A percentile compares a stretch with the other conserved stretches of the same genome.
Conservation (phyloP, 2,888 invertebrate species). For the Mythimna ferrago region DNA sequence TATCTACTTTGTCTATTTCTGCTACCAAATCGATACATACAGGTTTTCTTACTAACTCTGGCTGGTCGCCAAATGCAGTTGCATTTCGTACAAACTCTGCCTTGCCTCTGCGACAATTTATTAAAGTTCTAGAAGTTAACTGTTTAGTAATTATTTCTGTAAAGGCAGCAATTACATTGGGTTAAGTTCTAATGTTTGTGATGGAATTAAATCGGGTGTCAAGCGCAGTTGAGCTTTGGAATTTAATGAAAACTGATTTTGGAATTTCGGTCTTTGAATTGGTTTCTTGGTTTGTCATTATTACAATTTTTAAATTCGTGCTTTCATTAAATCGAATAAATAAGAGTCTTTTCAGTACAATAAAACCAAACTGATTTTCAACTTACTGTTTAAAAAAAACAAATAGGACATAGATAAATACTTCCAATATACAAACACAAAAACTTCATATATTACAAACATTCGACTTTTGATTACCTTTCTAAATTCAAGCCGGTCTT, state of each 20-base stretch:
- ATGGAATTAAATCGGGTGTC: conserved; percentile 36
- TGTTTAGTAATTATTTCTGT: conserved; percentile 57
- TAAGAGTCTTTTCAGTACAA: too few species aligned
- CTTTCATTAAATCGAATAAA: not conserved
- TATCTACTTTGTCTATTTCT: not conserved
- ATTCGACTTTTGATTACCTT: not conserved
- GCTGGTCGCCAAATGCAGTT: conserved; percentile 76
- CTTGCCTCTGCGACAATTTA: conserved; percentile 49
- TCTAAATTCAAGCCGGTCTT: not conserved
- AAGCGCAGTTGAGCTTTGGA: conserved; percentile 17
- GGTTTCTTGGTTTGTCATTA: not conserved
- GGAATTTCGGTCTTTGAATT: not conserved
- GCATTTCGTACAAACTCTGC: conserved; percentile 64
- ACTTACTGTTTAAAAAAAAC: too few species aligned
- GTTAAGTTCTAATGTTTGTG: conserved; percentile 28
- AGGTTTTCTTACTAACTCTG: conserved; percentile 76
- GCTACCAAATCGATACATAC: conserved; percentile 74
- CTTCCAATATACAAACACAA: too few species aligned
- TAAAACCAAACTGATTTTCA: too few species aligned
- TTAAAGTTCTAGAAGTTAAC: conserved; percentile 40
- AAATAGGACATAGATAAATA: too few species aligned
- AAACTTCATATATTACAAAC: too few species aligned
- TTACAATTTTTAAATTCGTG: not conserved
- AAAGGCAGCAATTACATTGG: conserved; percentile 46
- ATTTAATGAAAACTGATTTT: conserved; percentile 27